Evolutionary conservation across 2,888 invertebrate species (phyloP), one percentile per base, ranked within the genome.

Genomic region (Eulithis prunata): DNA sequence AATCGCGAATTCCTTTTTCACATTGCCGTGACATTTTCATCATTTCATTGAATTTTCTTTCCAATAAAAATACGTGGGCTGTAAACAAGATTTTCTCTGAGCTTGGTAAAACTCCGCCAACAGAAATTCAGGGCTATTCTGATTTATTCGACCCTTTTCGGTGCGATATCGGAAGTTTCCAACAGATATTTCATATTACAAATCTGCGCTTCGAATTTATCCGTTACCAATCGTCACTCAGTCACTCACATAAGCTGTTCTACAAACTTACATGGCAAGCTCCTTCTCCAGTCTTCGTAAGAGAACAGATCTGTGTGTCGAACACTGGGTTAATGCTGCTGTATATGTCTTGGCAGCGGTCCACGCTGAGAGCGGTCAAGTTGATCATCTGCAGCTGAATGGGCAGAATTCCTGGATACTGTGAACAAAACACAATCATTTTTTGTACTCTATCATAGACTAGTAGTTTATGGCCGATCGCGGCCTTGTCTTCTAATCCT

Each of bases 261-360:
- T 32, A 6, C 2, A 2, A 8, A 87, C 94, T 93, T 78, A 94
- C 95, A 75, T 95, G 94, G 74, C 95, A 95, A 70, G 95, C 94
- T 0, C 95, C 95, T 85, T 95, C 94, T 0, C 95, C 95, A 53
- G 80, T 77, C 75, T 87, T 92, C 41, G 94, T 94, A 13, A 94
- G 82, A 0, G 95, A 94, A 75, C 95, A 95, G 71, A 95, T 93
- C 78, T 95, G 94, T 0, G 86, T 81, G 4, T 86, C 86, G 71
- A 83, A 89, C 0, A 95, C 90, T 0, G 89, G 89, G 72, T 93
- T 91, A 70, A 92, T 88, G 10, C 76, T 70, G 13, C 62, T 78
- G 75, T 90, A 88, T 57, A 89, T 84, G 4, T 81, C 72, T 68
- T 88, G 87, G 75, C 95, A 95, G 8, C 83, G 78, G 36, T 89